phyloP scores from a whole-genome alignment of 1,140 invertebrate genomes.

The Leptonema lineaticorne region DNA sequence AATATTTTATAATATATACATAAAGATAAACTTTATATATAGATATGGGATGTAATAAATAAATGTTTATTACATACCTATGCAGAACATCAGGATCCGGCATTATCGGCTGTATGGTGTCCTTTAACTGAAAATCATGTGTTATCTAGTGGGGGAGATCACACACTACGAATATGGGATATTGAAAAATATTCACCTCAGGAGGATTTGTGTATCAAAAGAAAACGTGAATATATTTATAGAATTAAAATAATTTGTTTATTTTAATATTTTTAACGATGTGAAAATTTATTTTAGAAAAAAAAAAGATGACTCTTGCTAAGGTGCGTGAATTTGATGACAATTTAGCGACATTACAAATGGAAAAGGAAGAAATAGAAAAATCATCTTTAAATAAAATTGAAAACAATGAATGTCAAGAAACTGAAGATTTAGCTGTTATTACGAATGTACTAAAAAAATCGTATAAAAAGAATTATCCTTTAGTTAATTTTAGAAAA shows the following conservation, averaged over 20 bases:
- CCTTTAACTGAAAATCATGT: slow-evolving; percentile 62
- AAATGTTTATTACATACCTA: slow-evolving; percentile 60
- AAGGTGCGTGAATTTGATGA: slow-evolving; percentile 9
- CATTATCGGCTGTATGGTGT: slow-evolving; percentile 65
- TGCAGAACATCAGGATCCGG: slow-evolving; percentile 55
- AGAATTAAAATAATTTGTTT: not conserved
- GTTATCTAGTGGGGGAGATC: slow-evolving; percentile 63
- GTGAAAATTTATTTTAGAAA: slow-evolving; percentile 35
- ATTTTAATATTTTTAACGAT: not conserved
- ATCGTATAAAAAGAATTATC: slow-evolving; percentile 13
- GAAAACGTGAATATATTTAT: slow-evolving; percentile 36
- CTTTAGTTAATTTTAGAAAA: slow-evolving; percentile 24
- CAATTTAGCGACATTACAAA: not conserved
- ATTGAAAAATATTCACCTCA: slow-evolving; percentile 47
- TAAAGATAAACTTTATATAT: slow-evolving; percentile 33
- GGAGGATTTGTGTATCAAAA: slow-evolving; percentile 19
- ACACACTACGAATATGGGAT: slow-evolving; percentile 62
- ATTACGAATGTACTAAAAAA: not conserved
- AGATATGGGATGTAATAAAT: slow-evolving; percentile 72
- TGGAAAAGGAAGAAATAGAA: slow-evolving; percentile 21
- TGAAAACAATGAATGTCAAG: not conserved
- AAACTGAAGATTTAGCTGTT: slow-evolving; percentile 16
- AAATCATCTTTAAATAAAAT: not conserved
- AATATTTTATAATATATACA: not conserved
- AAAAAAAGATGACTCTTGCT: slow-evolving; percentile 42